Evolutionary conservation across 2,888 invertebrate species (phyloP).

Genomic region (Bombyx huttoni): DNA sequence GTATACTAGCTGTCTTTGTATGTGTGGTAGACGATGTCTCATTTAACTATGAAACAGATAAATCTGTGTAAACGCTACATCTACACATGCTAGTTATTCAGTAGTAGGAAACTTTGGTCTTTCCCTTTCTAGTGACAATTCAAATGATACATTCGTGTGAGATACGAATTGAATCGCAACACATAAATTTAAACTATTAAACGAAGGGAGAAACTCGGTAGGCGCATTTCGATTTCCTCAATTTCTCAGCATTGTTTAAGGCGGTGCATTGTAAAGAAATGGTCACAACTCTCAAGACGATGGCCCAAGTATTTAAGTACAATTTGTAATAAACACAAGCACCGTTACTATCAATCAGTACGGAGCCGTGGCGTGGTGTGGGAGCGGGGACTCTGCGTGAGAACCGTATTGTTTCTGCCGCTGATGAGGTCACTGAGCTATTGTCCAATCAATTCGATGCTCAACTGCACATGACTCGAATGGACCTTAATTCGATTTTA

Average conservation of each 20-base stretch:
- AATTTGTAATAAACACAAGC: slow-evolving; percentile 27
- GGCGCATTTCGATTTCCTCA: not conserved
- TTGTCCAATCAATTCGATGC: slow-evolving; percentile 16
- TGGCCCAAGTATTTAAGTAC: slow-evolving; percentile 13
- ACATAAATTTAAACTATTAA: not conserved
- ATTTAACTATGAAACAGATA: too few relatives aligned
- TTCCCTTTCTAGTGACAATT: too few relatives aligned
- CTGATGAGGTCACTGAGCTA: slow-evolving; percentile 48
- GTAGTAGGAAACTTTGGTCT: too few relatives aligned
- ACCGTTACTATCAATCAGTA: slow-evolving; percentile 60
- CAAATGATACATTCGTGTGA: too few relatives aligned
- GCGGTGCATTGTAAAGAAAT: not conserved
- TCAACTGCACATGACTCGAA: slow-evolving; percentile 6
- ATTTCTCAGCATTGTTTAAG: not conserved
- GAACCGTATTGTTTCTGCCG: slow-evolving; percentile 50
- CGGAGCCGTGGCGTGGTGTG: slow-evolving; percentile 32
- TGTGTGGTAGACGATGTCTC: too few relatives aligned
- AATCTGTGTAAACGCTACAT: too few relatives aligned
- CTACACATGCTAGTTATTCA: too few relatives aligned
- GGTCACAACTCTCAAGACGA: not conserved
- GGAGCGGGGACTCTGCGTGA: slow-evolving; percentile 48
- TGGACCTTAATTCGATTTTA: slow-evolving; percentile 3
- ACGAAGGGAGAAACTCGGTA: not conserved
- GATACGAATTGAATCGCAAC: too few relatives aligned
- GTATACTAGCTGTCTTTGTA: too few relatives aligned